phyloP scores from a whole-genome alignment of 2,113 vertebrate species.

The Poeciliopsis prolifica region DNA sequence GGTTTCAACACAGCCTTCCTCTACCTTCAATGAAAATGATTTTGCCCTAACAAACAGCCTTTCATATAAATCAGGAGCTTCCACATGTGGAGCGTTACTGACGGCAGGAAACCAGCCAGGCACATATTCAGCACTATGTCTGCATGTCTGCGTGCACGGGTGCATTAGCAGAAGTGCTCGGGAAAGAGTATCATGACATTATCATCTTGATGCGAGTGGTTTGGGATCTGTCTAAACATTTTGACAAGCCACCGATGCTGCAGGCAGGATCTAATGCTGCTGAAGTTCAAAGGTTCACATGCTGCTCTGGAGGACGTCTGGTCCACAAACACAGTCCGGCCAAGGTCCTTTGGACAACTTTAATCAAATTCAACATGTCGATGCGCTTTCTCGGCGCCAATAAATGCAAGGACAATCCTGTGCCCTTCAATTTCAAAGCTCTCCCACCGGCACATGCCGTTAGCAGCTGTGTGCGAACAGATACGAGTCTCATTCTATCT shows the following conservation, averaged over 20 bases:
- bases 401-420: conserved; percentile 31
- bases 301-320: conserved; percentile 24
- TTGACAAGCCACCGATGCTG: conserved; percentile 24
- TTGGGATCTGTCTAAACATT: conserved; percentile 49
- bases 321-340: conserved; percentile 3
- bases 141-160: conserved; percentile 26
- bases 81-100: conserved; percentile 23
- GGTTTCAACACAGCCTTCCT: conserved; percentile 35
- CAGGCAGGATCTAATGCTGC: conserved; percentile 32
- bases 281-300: conserved; percentile 34
- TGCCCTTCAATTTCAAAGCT: neutral
- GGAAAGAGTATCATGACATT: conserved; percentile 49
- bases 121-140: conserved; percentile 12
- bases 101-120: neutral
- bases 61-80: conserved; percentile 15
- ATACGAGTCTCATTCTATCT: conserved; percentile 2
- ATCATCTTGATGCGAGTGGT: conserved; percentile 56
- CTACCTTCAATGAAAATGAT: conserved; percentile 33
- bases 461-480: conserved; percentile 22
- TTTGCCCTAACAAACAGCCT: conserved; percentile 19
- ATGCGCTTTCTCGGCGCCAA: conserved; percentile 19
- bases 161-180: conserved; percentile 49
- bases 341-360: conserved; percentile 12
- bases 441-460: conserved; percentile 1
- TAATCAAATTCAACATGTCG: conserved; percentile 40